A percentile compares a stretch with the other conserved stretches of the same genome.
Conservation (phyloP, 2,888 invertebrate genomes). For the Isotomurus palustris region DNA sequence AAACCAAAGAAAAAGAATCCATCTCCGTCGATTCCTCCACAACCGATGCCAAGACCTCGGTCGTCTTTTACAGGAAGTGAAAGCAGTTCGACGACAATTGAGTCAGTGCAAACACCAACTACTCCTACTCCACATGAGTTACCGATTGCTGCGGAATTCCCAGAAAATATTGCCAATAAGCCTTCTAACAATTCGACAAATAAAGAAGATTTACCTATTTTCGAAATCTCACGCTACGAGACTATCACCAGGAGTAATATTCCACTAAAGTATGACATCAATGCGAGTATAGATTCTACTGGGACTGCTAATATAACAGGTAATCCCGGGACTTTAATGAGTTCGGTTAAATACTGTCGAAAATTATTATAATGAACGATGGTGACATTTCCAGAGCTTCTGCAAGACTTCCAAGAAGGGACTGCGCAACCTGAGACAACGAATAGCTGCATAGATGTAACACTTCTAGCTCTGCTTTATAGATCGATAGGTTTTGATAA, state of each 20-base stretch:
- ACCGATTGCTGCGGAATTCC: no score
- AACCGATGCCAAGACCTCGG: neutral
- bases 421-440: neutral
- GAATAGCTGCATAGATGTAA: constrained; percentile 6
- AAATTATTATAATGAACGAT: no score
- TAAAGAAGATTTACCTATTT: neutral
- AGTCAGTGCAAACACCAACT: no score
- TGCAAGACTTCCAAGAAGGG: neutral
- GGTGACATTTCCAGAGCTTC: neutral
- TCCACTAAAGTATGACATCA: neutral
- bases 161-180: no score
- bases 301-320: neutral
- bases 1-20: neutral
- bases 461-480: constrained; percentile 22
- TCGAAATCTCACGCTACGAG: neutral
- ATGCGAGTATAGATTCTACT: no score
- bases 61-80: no score
- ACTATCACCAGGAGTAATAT: neutral
- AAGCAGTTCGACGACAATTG: no score
- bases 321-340: neutral
- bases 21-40: neutral
- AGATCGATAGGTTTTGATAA: constrained; percentile 23
- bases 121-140: no score
- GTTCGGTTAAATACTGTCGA: no score
- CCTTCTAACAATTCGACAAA: neutral